Evolutionary conservation across 2,113 vertebrate species (phyloP).

Genomic region (Myotis yumanensis): DNA sequence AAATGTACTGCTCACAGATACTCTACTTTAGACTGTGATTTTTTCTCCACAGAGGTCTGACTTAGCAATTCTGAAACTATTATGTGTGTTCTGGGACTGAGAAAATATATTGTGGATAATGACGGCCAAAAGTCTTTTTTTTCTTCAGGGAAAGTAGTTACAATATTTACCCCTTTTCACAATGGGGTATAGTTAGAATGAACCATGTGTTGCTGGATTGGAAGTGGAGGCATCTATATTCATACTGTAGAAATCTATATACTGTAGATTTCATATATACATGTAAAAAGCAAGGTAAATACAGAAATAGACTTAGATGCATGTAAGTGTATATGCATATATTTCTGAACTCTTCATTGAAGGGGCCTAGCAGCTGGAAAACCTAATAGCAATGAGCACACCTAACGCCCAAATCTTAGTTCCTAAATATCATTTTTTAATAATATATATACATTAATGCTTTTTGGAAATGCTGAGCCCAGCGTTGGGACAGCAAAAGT

Average conservation of each 20-base stretch:
- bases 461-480: background rate
- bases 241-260: background rate
- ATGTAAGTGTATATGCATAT: background rate
- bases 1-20: background rate
- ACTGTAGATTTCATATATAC: background rate
- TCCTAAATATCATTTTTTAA: background rate
- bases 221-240: background rate
- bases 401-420: background rate
- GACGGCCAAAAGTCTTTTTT: background rate
- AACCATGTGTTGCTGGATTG: background rate
- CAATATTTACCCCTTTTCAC: background rate
- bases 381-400: background rate
- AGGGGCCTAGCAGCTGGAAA: background rate
- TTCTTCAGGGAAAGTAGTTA: background rate
- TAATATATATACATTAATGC: background rate
- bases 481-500: background rate
- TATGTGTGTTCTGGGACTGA: background rate
- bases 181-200: background rate
- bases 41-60: background rate
- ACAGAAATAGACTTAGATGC: background rate
- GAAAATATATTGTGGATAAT: background rate
- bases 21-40: background rate
- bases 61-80: background rate
- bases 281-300: background rate
- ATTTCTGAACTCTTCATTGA: background rate